A percentile compares a stretch with the other conserved stretches of the same genome.
These are phyloP conservation scores for Mastacembelus armatus DNA, from an alignment of 2,797 vertebrate genomes.

Conservation along the genomic window DNA sequence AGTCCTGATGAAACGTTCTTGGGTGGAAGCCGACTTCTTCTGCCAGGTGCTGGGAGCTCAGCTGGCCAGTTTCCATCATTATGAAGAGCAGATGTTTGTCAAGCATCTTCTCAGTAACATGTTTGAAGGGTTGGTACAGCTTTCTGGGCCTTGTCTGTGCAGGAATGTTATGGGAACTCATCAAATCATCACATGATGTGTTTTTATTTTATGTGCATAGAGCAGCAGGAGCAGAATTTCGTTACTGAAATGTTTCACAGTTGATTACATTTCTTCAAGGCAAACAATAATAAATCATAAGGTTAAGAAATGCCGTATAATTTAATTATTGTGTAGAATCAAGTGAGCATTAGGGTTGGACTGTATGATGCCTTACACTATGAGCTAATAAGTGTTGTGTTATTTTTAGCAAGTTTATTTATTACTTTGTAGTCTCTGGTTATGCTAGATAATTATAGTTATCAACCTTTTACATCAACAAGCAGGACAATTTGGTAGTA, in stretches of 20 bases:
- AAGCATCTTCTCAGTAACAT: conserved; percentile 88
- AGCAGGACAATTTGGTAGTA: neutral
- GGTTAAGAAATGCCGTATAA: too few species aligned
- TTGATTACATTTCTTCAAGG: neutral
- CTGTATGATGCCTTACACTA: too few species aligned
- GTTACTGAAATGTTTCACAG: neutral
- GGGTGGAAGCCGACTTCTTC: conserved; percentile 92
- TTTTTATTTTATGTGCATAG: conserved; percentile 13
- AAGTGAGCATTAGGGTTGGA: too few species aligned
- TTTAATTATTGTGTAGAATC: too few species aligned
- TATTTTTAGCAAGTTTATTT: too few species aligned
- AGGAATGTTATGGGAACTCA: conserved; percentile 26
- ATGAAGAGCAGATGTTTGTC: conserved; percentile 91
- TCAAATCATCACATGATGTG: conserved; percentile 2
- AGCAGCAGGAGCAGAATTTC: conserved; percentile 1
- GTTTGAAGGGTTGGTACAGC: conserved; percentile 90
- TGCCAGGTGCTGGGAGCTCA: conserved; percentile 94
- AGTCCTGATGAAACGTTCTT: conserved; percentile 92
- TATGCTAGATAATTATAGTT: neutral
- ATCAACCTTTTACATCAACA: neutral
- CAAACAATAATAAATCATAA: too few species aligned
- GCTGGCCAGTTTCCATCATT: conserved; percentile 92
- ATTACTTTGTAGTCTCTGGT: too few species aligned
- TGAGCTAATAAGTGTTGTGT: too few species aligned
- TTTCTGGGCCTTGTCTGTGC: conserved; percentile 34